These are phyloP conservation scores for Trypoxylus dichotomus DNA, from an alignment of 1,140 invertebrate species.

Conservation along the genomic window DNA sequence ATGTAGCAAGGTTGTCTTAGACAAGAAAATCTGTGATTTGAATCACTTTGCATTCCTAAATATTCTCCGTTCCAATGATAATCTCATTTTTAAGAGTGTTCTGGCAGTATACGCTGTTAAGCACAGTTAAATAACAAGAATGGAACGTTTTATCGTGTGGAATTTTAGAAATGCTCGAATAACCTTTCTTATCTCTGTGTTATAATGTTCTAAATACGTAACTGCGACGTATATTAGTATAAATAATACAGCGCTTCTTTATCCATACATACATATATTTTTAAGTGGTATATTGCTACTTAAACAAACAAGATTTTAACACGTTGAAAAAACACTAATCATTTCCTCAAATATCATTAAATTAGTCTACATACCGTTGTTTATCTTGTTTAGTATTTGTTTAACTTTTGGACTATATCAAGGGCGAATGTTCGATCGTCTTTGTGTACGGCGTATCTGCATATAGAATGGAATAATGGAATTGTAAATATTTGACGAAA, in stretches of 20 bases:
- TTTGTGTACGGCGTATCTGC: not conserved
- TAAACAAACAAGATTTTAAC: not conserved
- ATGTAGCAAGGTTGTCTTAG: not conserved
- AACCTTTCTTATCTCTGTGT: no score
- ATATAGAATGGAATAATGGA: not conserved
- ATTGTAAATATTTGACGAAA: not conserved
- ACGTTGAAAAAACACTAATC: not conserved
- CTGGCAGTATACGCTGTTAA: no score
- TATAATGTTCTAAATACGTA: not conserved
- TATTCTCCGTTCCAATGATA: not conserved
- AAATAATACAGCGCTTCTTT: not conserved
- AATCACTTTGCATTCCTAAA: not conserved
- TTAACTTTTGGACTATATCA: not conserved
- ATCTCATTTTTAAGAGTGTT: not conserved
- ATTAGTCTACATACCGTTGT: not conserved
- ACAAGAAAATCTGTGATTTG: no score
- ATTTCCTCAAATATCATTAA: not conserved
- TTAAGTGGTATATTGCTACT: not conserved
- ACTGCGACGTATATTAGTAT: not conserved
- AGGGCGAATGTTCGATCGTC: not conserved
- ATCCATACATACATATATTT: not conserved
- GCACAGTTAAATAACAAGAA: no score
- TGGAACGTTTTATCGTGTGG: no score
- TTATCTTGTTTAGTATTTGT: not conserved
- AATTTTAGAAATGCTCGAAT: no score